Conservation (phyloP, 2,113 vertebrate genomes). For the Macaca mulatta region DNA sequence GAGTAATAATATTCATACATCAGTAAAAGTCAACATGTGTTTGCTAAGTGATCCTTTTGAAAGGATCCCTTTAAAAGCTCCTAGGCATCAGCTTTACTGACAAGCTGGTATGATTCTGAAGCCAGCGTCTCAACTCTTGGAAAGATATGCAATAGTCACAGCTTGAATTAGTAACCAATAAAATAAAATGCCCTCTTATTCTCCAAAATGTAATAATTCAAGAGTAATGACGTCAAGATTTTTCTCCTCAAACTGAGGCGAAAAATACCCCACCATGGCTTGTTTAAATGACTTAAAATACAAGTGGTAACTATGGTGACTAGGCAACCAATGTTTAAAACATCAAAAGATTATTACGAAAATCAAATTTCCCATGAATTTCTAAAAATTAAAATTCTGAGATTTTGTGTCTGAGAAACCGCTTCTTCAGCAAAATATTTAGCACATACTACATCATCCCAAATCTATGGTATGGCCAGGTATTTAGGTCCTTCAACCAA, state of each 20-base stretch:
- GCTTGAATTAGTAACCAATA: conserved; percentile 1
- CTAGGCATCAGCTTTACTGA: conserved; percentile 13
- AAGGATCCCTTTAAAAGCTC: conserved; percentile 20
- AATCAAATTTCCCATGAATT: conserved; percentile 5
- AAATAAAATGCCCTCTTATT: conserved; percentile 30
- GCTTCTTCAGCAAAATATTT: conserved; percentile 49
- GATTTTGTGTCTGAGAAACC: conserved; percentile 50
- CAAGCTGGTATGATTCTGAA: conserved; percentile 22
- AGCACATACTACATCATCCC: not conserved
- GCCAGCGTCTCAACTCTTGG: not conserved
- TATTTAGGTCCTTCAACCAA: not conserved
- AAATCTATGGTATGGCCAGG: not conserved
- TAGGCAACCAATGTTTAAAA: conserved; percentile 30
- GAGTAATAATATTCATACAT: conserved; percentile 52
- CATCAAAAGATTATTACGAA: conserved; percentile 32
- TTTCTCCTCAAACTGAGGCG: not conserved
- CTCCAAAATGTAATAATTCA: not conserved
- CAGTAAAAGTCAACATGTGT: conserved; percentile 68
- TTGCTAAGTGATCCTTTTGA: conserved; percentile 61
- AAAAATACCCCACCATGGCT: not conserved
- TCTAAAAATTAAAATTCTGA: conserved; percentile 49
- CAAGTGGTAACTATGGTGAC: not conserved
- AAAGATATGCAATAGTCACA: not conserved
- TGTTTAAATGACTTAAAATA: conserved; percentile 20
- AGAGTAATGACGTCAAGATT: conserved; percentile 12